phyloP scores from a whole-genome alignment of 2,797 vertebrate genomes.

The Pipistrellus pygmaeus region DNA sequence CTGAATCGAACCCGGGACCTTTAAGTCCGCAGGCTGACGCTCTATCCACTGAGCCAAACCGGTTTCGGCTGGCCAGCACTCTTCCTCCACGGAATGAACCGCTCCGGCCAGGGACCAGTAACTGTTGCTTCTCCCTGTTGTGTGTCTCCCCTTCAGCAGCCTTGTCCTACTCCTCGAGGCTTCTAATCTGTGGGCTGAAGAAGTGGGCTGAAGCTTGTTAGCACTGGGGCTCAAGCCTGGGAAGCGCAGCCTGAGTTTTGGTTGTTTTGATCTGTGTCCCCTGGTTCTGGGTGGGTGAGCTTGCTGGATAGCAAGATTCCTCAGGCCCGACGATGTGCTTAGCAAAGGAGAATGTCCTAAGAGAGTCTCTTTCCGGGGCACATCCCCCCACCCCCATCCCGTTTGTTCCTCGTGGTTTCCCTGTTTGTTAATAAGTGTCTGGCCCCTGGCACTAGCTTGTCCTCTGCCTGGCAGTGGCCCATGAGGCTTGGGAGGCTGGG shows the following conservation, averaged over 20 bases:
- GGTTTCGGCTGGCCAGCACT: neutral
- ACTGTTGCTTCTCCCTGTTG: neutral
- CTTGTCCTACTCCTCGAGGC: neutral
- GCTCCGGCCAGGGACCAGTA: neutral
- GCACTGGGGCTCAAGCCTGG: neutral
- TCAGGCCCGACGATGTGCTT: neutral
- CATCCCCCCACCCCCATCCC: neutral
- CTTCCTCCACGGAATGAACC: neutral
- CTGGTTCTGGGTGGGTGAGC: constrained; percentile 16
- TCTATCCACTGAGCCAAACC: no score
- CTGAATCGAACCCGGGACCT: no score
- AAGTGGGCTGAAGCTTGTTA: neutral
- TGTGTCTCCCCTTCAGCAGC: neutral
- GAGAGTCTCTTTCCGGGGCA: constrained; percentile 17
- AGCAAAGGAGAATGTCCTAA: neutral
- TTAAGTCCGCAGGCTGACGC: no score
- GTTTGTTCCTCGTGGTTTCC: neutral
- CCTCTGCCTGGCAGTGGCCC: neutral
- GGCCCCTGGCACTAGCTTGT: neutral
- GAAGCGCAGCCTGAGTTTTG: neutral
- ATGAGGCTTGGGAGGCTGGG: neutral
- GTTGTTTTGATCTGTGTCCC: constrained; percentile 24
- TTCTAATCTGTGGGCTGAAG: neutral
- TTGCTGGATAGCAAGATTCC: neutral
- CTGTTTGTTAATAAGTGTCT: constrained; percentile 26